Evolutionary conservation across 2,888 invertebrate species (phyloP).

Genomic region (Drosophila kanekoi): DNA sequence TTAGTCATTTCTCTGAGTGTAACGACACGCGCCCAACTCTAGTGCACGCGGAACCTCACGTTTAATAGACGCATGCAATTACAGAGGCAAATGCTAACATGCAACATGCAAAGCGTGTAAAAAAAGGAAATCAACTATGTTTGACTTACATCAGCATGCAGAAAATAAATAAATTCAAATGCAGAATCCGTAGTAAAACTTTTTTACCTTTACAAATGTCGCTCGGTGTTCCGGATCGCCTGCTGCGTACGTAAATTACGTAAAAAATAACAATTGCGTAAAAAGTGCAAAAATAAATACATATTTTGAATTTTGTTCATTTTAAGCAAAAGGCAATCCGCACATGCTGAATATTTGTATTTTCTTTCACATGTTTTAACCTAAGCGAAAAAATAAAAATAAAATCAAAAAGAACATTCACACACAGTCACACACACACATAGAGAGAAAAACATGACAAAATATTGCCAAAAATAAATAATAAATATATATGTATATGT

Average conservation of each 20-base stretch:
- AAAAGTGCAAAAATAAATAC: conserved; percentile 1
- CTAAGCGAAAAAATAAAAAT: conserved; percentile 2
- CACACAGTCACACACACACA: conserved; percentile 18
- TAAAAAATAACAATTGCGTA: conserved; percentile 3
- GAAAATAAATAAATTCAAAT: conserved; percentile 59
- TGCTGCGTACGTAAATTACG: conserved; percentile 1
- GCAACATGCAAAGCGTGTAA: conserved; percentile 1
- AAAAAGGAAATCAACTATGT: conserved; percentile 22
- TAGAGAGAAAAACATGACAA: conserved; percentile 39
- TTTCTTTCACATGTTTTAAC: conserved; percentile 22
- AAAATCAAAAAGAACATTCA: conserved; percentile 10
- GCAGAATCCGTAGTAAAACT: conserved; percentile 41
- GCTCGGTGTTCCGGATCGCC: conserved; percentile 14
- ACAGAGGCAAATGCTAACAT: conserved; percentile 29
- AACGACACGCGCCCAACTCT: conserved; percentile 2
- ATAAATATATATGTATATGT: conserved; percentile 32
- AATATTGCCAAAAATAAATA: conserved; percentile 38
- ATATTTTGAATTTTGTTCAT: not conserved
- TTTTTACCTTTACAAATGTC: conserved; percentile 22
- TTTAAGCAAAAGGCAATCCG: conserved; percentile 1
- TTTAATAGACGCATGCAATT: conserved; percentile 43
- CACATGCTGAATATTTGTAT: conserved; percentile 23
- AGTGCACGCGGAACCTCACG: not conserved
- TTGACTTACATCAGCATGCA: conserved; percentile 34
- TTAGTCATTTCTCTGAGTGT: not conserved